phyloP scores from a whole-genome alignment of 2,797 vertebrate genomes.

The Myioborus melanocephalus region DNA sequence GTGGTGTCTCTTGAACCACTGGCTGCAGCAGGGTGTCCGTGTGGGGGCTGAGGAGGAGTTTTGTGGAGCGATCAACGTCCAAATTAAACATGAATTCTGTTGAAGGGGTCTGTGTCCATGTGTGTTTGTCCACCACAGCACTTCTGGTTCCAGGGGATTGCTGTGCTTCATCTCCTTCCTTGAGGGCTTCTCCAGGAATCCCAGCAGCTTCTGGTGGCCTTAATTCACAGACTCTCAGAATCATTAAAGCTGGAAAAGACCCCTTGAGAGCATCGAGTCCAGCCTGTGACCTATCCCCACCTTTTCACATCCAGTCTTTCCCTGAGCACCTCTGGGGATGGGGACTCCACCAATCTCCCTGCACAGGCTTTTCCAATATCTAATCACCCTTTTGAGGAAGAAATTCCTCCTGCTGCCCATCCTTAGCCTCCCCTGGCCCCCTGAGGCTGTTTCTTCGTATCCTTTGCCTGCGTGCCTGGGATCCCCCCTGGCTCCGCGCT shows the following conservation, averaged over 20 bases:
- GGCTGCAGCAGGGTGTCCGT: background rate
- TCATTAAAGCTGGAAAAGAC: background rate
- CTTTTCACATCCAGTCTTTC: background rate
- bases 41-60: conserved; percentile 49
- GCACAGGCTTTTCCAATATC: background rate
- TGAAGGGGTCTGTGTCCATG: conserved; percentile 44
- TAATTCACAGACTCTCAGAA: background rate
- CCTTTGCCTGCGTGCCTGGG: background rate
- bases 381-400: background rate
- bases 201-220: background rate
- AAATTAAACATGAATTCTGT: conserved; percentile 75
- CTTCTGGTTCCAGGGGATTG: rapidly evolving
- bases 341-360: background rate
- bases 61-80: conserved; percentile 67
- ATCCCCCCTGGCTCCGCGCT: background rate
- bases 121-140: background rate
- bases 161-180: background rate
- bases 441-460: background rate
- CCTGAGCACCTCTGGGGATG: background rate
- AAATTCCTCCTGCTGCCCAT: background rate
- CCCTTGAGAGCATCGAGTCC: background rate
- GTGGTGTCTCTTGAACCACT: conserved; percentile 6
- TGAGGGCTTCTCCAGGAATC: background rate
- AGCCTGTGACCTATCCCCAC: background rate
- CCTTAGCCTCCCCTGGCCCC: background rate